Evolutionary conservation across 2,113 vertebrate genomes (phyloP), one percentile per base, ranked within the genome.

Genomic region (Notarius lentiginosus): DNA sequence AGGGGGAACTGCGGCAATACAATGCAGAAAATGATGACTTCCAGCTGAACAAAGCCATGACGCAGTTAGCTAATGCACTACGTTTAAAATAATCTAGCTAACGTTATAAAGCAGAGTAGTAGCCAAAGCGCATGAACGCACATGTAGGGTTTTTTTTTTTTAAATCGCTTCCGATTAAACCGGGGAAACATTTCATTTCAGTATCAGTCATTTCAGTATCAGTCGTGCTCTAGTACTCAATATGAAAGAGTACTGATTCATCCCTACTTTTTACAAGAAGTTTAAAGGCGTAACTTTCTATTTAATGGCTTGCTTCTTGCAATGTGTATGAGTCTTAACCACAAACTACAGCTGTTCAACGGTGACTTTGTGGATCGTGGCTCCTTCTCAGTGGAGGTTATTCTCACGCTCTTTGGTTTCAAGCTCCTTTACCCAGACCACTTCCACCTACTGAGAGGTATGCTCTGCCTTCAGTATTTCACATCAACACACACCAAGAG

Each of bases 281-380:
- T 14, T 15, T 27, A 53, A 77, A 79, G 24, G 22, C 18, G 1
- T 20, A 8, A 18, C 1, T n/a, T 60, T 5, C 8, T 80, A 6
- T 20, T 55, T 22, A 18, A 34, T 18, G 12, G 0, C 9, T 9
- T 60, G 17, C 47, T 41, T 18, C 4, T 79, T 51, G 20, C 58
- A 17, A 41, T 41, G 41, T 79, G 2, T 30, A 56, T 10, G 18
- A 65, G 6, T 66, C 89, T 86, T 91, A 77, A 91, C 80, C 73
- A 24, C 10, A 73, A n/a, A 76, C 53, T 47, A 49, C 91, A 98
- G 97, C 96, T 99, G 90, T 99, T 99, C 93, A 99, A 99, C 24
- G 97, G 97, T 0, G 97, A 99, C 90, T 99, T 99, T 22, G 97
- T 99, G 51, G 97, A 99, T 80, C 96, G 97, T 0, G 97, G 97